Evolutionary conservation across 2,797 vertebrate genomes (phyloP).

Genomic region (Neoniphon sammara): DNA sequence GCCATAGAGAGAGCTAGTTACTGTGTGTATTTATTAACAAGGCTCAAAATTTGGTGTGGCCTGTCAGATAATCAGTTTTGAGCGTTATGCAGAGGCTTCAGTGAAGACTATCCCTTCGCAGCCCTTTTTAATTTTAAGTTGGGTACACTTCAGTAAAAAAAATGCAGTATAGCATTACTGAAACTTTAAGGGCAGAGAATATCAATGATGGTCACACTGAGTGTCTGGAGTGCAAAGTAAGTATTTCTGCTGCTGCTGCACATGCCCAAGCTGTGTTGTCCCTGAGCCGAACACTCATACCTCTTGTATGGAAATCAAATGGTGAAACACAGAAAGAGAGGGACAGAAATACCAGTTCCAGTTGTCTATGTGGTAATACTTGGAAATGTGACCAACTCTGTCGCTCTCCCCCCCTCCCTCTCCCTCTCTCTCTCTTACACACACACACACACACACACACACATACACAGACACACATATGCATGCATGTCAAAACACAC

Average conservation of each 20-base stretch:
- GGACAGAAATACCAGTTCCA: background rate
- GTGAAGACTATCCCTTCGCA: background rate
- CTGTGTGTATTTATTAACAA: background rate
- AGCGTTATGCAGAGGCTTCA: background rate
- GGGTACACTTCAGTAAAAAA: background rate
- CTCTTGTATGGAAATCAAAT: conserved; percentile 1
- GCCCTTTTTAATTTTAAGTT: background rate
- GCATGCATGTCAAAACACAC: background rate
- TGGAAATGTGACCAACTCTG: background rate
- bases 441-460: background rate
- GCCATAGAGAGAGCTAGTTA: background rate
- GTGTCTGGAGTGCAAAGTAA: background rate
- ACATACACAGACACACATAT: background rate
- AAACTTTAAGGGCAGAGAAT: background rate
- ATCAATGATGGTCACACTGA: background rate
- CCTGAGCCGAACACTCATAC: background rate
- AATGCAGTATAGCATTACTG: background rate
- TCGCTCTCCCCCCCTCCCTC: too few relatives aligned
- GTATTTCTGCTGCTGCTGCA: conserved; percentile 1
- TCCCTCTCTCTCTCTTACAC: background rate
- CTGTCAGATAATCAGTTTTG: background rate
- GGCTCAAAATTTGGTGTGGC: background rate
- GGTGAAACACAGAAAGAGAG: background rate
- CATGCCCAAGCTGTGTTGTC: background rate
- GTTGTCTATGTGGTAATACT: conserved; percentile 5